phyloP scores from a whole-genome alignment of 2,888 invertebrate species.

The Trichogramma dendrolimi region DNA sequence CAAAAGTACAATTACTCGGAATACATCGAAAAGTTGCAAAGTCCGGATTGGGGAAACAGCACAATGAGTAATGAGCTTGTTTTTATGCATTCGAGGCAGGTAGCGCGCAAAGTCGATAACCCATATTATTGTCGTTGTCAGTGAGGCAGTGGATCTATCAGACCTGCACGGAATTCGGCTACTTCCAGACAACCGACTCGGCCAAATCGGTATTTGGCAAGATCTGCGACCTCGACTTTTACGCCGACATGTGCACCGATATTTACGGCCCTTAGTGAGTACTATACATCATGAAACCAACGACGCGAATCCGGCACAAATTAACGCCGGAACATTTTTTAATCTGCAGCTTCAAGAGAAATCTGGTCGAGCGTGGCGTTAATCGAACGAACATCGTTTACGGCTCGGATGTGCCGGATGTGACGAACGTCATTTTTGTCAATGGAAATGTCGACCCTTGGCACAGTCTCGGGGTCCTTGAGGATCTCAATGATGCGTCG shows the following conservation, averaged over 20 bases:
- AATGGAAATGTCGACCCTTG: conserved; percentile 62
- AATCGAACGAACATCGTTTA: conserved; percentile 54
- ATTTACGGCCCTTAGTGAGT: conserved; percentile 52
- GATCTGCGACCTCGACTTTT: conserved; percentile 54
- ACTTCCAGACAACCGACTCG: conserved; percentile 71
- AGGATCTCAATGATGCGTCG: conserved; percentile 45
- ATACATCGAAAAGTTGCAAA: conserved; percentile 27
- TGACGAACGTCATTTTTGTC: conserved; percentile 57
- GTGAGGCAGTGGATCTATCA: conserved; percentile 78
- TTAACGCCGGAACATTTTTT: background rate
- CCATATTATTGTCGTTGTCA: conserved; percentile 41
- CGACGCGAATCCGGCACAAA: background rate
- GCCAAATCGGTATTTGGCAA: conserved; percentile 61
- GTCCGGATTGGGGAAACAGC: conserved; percentile 28
- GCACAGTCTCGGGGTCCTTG: conserved; percentile 55
- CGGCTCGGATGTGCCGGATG: conserved; percentile 54
- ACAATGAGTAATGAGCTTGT: conserved; percentile 8
- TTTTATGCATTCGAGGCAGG: background rate
- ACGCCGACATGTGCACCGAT: conserved; percentile 51
- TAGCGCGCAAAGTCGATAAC: background rate
- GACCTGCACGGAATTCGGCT: conserved; percentile 83
- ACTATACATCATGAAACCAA: background rate
- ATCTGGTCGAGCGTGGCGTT: conserved; percentile 49
- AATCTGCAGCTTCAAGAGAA: conserved; percentile 35
- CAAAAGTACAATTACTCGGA: conserved; percentile 27